Base-by-base conservation (phyloP, 2,797 vertebrate species). In the Graptemys geographica region DNA sequence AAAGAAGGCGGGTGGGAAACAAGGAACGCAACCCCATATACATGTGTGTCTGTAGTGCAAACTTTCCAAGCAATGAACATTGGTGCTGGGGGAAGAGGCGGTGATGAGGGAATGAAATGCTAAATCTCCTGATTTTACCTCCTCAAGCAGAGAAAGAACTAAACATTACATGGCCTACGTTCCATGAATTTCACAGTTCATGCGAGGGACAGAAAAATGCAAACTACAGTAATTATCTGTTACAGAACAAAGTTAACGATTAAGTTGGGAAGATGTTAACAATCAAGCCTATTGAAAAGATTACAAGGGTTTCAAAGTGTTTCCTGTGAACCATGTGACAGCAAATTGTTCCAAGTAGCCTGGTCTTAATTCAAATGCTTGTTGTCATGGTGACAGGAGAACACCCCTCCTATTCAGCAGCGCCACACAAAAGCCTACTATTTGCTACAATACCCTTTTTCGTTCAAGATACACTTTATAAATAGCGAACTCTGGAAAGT, bases 381-480 rank as follows among this genome's bases (percentile, higher is more conserved):
- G 97, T 98, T 97, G 97, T 95, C 98, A 98, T 97, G 94, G 98
- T 89, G 91, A 98, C 7, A 33, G 94, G 91, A 93, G 51, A 97
- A 92, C 94, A 93, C 89, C 91, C 95, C 55, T 28, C 91, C 91
- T 56, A 16, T 83, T 94, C 93, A 53, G 74, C 57, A 88, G 87
- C 81, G 86, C 91, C 92, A 79, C 91, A 96, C 91, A 94, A 92
- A 96, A 96, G 92, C 84, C 88, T 56, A 55, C 92, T 95, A 82
- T 96, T 88, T 79, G 59, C 74, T 79, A 96, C 88, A 93, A 93
- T 49, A 3, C 89, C 91, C 85, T 94, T 93, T 94, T 95, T 90
- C 90, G 90, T 62, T 93, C 51, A 23, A 92, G 89, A 83, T 23
- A 47, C 74, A 6, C 41, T 96, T 92, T 12, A 62, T 87, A 96